These are phyloP conservation scores for Pheosia tremula DNA, from an alignment of 2,888 invertebrate genomes.

Conservation along the genomic window DNA sequence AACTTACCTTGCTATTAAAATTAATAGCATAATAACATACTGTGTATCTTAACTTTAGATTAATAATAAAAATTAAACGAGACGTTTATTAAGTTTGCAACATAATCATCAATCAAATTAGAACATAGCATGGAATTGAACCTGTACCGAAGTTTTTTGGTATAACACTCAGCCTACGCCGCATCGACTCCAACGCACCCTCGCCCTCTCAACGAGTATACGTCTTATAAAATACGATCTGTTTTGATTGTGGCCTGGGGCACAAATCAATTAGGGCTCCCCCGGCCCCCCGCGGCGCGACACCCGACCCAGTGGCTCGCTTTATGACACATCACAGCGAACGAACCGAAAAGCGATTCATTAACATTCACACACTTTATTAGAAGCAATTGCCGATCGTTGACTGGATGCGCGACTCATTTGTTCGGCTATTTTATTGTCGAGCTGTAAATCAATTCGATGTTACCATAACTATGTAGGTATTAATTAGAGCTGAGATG, in stretches of 20 bases:
- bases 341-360: conserved; percentile 72
- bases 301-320: conserved; percentile 83
- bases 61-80: not conserved
- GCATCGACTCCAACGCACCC: conserved; percentile 53
- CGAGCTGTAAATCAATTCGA: conserved; percentile 32
- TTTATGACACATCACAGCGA: conserved; percentile 80
- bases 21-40: conserved; percentile 1
- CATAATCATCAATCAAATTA: not conserved
- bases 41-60: not conserved
- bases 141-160: conserved; percentile 25
- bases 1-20: not conserved
- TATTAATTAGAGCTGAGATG: not conserved
- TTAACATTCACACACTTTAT: conserved; percentile 82
- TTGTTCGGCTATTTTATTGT: conserved; percentile 54
- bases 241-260: conserved; percentile 85
- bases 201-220: conserved; percentile 72
- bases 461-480: conserved; percentile 22
- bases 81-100: not conserved
- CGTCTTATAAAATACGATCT: conserved; percentile 85
- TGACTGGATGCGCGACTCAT: conserved; percentile 34
- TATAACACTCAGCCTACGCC: conserved; percentile 23
- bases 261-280: conserved; percentile 84
- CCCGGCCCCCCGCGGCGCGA: conserved; percentile 71
- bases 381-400: conserved; percentile 69
- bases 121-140: conserved; percentile 52